These are phyloP conservation scores for Pseudoips prasinana DNA, from an alignment of 2,888 invertebrate genomes.

Conservation along the genomic window DNA sequence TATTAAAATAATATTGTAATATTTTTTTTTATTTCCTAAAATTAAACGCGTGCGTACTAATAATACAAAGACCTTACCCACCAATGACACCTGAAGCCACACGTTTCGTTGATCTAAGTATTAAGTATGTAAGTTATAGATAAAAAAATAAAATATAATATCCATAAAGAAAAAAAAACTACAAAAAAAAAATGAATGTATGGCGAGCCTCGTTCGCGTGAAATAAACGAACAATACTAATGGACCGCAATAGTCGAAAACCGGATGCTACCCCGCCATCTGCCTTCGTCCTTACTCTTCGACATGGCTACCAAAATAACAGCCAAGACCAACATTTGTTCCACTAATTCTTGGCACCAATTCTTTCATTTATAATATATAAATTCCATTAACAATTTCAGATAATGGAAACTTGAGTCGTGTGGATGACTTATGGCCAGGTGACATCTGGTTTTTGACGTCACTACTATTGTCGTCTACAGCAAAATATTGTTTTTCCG, in stretches of 20 bases:
- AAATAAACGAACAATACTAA: constrained; percentile 38
- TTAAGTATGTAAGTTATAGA: constrained; percentile 78
- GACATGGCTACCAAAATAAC: no score
- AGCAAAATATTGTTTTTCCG: constrained; percentile 47
- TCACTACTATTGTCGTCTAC: no score
- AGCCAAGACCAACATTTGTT: no score
- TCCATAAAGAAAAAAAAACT: constrained; percentile 58
- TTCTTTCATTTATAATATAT: no score
- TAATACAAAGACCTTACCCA: constrained; percentile 74
- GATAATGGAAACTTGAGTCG: no score
- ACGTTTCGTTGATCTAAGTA: constrained; percentile 77
- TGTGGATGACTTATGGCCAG: no score
- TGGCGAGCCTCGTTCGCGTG: constrained; percentile 66
- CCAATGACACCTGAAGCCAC: constrained; percentile 78
- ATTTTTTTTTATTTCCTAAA: constrained; percentile 29
- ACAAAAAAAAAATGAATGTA: constrained; percentile 51
- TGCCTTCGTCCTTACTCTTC: no score
- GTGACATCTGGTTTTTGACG: no score
- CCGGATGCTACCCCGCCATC: no score
- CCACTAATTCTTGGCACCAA: no score
- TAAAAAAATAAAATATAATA: constrained; percentile 66
- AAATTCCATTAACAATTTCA: no score
- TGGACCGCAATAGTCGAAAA: no score
- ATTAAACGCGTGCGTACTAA: constrained; percentile 57
- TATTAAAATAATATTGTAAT: constrained; percentile 33